Evolutionary conservation across 2,888 invertebrate genomes (phyloP).

Genomic region (Clepsis dumicolana): DNA sequence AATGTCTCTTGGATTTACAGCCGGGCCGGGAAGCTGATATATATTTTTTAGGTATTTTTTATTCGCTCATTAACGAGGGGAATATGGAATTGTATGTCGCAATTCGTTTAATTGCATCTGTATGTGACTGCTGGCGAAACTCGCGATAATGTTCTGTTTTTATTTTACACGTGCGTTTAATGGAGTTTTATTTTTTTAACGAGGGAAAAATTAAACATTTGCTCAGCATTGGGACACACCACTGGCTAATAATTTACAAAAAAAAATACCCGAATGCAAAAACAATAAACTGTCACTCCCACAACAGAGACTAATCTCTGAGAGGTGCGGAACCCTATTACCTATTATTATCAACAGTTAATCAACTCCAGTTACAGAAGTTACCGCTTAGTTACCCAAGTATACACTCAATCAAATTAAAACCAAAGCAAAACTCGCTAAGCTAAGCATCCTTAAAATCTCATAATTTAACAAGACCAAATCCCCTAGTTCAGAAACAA

Average conservation of each 20-base stretch:
- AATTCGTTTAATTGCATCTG: constrained; percentile 14
- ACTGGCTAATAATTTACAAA: too few species aligned
- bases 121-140: background rate
- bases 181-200: background rate
- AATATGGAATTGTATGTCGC: constrained; percentile 14
- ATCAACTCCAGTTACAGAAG: too few species aligned
- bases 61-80: constrained; percentile 12
- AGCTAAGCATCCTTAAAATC: background rate
- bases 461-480: background rate
- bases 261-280: too few species aligned
- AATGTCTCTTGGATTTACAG: constrained; percentile 1
- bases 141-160: background rate
- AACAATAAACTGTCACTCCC: too few species aligned
- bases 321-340: too few species aligned
- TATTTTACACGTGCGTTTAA: background rate
- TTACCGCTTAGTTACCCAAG: too few species aligned
- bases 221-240: too few species aligned
- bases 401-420: too few species aligned
- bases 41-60: constrained; percentile 12
- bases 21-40: constrained; percentile 18
- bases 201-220: too few species aligned
- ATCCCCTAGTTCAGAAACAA: constrained; percentile 20
- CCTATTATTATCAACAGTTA: too few species aligned
- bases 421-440: background rate
- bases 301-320: too few species aligned